phyloP scores from a whole-genome alignment of 2,888 invertebrate genomes.

The Hyppa rectilinea region DNA sequence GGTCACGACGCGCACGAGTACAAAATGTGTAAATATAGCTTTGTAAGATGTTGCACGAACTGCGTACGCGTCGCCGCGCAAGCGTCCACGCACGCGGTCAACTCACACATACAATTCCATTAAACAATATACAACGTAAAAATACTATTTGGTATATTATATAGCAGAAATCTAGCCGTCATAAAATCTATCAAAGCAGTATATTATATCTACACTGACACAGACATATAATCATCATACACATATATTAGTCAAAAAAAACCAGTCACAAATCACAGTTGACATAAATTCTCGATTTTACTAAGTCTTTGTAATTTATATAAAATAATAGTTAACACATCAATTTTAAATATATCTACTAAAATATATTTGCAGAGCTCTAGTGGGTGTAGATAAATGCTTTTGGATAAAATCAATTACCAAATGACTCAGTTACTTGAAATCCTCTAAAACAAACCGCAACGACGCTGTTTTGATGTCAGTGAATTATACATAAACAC shows the following conservation, averaged over 20 bases:
- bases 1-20: constrained; percentile 55
- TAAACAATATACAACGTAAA: constrained; percentile 90
- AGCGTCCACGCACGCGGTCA: constrained; percentile 67
- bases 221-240: constrained; percentile 82
- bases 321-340: constrained; percentile 85
- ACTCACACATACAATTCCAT: constrained; percentile 83
- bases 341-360: constrained; percentile 79
- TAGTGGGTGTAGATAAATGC: constrained; percentile 84
- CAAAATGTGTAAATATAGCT: constrained; percentile 49
- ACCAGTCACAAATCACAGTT: constrained; percentile 91
- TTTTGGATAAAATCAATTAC: constrained; percentile 73
- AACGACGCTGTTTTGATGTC: constrained; percentile 61
- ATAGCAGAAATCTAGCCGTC: constrained; percentile 89
- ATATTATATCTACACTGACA: constrained; percentile 85
- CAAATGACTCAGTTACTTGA: constrained; percentile 57
- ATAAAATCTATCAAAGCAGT: constrained; percentile 88
- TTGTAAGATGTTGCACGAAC: constrained; percentile 35
- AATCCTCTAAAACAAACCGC: constrained; percentile 61
- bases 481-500: constrained; percentile 71
- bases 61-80: constrained; percentile 50
- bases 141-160: constrained; percentile 91
- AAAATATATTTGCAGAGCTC: constrained; percentile 79
- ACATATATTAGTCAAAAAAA: constrained; percentile 89
- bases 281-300: constrained; percentile 90
- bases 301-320: constrained; percentile 89